phyloP scores from a whole-genome alignment of 2,888 invertebrate species.

The Leptogaster cylindrica region DNA sequence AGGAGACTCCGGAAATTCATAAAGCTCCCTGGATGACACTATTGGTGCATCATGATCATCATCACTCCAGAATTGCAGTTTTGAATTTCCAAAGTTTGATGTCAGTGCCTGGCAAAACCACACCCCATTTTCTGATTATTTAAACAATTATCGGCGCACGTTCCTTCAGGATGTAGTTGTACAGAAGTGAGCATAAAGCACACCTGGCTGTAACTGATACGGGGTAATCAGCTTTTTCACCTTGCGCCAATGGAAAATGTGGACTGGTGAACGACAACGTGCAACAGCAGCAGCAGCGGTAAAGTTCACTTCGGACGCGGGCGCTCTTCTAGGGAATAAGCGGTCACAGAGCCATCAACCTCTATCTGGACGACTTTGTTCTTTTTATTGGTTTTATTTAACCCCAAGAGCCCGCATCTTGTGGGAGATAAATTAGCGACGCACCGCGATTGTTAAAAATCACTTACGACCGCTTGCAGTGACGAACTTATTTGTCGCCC shows the following conservation, averaged over 20 bases:
- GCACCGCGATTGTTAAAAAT: not conserved
- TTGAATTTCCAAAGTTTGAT: not conserved
- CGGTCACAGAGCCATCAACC: not conserved
- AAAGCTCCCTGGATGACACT: too few species aligned
- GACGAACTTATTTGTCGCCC: not conserved
- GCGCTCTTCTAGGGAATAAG: not conserved
- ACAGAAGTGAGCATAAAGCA: not conserved
- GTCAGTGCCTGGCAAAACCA: not conserved
- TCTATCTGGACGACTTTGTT: not conserved
- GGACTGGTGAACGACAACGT: not conserved
- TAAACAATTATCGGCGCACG: not conserved
- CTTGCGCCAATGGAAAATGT: too few species aligned
- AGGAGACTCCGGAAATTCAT: too few species aligned
- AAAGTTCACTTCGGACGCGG: not conserved
- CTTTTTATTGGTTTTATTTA: too few species aligned
- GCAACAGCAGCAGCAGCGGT: not conserved
- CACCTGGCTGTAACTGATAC: constrained; percentile 1
- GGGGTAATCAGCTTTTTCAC: too few species aligned
- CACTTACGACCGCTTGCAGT: not conserved
- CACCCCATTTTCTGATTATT: not conserved
- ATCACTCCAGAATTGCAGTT: too few species aligned
- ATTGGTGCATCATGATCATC: too few species aligned
- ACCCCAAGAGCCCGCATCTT: constrained; percentile 7
- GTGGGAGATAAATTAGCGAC: constrained; percentile 1
- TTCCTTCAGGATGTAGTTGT: not conserved